These are phyloP conservation scores for Eutrigla gurnardus DNA, from an alignment of 2,797 vertebrate genomes.

Conservation along the genomic window DNA sequence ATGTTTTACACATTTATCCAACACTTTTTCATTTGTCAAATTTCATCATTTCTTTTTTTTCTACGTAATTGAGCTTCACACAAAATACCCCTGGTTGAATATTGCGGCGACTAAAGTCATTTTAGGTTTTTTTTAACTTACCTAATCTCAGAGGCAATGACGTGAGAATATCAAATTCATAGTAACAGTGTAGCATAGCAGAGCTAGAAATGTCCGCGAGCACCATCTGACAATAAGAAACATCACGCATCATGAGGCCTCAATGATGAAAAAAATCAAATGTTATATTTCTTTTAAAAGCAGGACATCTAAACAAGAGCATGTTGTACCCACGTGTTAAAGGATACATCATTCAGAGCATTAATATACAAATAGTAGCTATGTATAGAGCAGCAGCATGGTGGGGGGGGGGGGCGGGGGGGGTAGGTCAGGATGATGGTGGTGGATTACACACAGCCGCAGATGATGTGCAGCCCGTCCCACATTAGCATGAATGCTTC, in stretches of 20 bases:
- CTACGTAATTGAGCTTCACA: no score
- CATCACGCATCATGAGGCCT: not conserved
- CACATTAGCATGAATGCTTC: conserved; percentile 89
- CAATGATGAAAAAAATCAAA: rapidly evolving
- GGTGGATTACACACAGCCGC: conserved; percentile 75
- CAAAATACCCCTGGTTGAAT: not conserved
- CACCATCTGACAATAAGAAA: not conserved
- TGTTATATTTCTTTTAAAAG: not conserved
- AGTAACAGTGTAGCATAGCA: not conserved
- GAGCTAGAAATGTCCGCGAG: not conserved
- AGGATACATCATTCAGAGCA: not conserved
- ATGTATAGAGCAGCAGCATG: conserved; percentile 1
- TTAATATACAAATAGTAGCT: no score
- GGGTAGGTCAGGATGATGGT: conserved; percentile 64
- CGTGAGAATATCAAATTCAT: not conserved
- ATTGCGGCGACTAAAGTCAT: not conserved
- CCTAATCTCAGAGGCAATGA: not conserved
- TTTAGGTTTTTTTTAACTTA: not conserved
- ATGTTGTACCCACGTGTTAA: not conserved
- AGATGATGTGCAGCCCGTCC: conserved; percentile 78
- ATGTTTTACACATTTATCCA: not conserved
- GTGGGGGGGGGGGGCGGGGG: conserved; percentile 28
- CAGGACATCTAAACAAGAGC: not conserved
- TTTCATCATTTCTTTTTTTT: not conserved
- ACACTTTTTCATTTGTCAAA: not conserved